phyloP scores from a whole-genome alignment of 2,888 invertebrate genomes.

The Drosophila atroscutellata region DNA sequence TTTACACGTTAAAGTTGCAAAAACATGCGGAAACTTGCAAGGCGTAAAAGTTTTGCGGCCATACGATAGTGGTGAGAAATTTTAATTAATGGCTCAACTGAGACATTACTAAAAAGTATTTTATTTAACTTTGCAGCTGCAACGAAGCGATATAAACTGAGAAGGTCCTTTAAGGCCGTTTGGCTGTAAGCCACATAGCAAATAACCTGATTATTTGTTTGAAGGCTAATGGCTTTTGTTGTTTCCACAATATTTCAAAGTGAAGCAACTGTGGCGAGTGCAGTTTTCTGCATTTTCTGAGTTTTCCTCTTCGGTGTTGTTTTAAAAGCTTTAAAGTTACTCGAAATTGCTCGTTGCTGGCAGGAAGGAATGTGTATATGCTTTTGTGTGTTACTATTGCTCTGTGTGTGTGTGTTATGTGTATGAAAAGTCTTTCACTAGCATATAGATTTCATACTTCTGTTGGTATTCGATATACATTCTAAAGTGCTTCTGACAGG shows the following conservation, averaged over 20 bases:
- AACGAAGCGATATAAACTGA: conserved; percentile 12
- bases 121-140: conserved; percentile 18
- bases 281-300: conserved; percentile 18
- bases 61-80: conserved; percentile 21
- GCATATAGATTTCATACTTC: conserved; percentile 31
- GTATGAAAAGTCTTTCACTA: not conserved
- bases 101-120: conserved; percentile 17
- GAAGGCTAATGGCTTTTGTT: conserved; percentile 24
- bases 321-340: conserved; percentile 42
- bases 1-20: not conserved
- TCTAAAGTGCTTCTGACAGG: conserved; percentile 11
- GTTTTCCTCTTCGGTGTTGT: conserved; percentile 22
- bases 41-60: conserved; percentile 29
- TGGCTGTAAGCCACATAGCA: not conserved
- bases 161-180: conserved; percentile 16
- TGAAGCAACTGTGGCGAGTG: conserved; percentile 17
- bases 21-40: conserved; percentile 25
- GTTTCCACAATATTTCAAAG: conserved; percentile 7
- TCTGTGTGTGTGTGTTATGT: not conserved
- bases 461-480: conserved; percentile 15
- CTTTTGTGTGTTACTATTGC: not conserved
- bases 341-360: conserved; percentile 24
- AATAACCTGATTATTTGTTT: conserved; percentile 21
- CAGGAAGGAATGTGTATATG: conserved; percentile 3
- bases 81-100: conserved; percentile 45